Conservation (phyloP, 2,888 invertebrate species). For the Eucriotettix oculatus region DNA sequence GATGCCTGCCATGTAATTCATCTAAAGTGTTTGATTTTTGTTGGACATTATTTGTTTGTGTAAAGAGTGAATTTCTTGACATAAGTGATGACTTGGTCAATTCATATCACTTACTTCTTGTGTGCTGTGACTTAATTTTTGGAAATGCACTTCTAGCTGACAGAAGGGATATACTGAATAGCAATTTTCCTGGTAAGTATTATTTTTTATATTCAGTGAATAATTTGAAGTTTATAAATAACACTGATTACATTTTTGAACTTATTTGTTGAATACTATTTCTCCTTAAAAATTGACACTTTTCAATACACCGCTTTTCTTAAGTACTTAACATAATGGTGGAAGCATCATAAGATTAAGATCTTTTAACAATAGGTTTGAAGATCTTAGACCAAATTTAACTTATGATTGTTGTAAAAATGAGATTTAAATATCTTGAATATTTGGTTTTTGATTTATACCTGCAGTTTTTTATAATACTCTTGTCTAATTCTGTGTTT, state of each 20-base stretch:
- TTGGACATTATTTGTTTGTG: conserved; percentile 84
- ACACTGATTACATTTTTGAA: no score
- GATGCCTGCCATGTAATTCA: conserved; percentile 59
- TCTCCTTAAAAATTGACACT: no score
- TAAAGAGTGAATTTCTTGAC: conserved; percentile 70
- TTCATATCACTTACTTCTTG: conserved; percentile 79
- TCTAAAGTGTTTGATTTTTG: conserved; percentile 80
- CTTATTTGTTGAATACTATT: no score
- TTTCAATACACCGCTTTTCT: no score
- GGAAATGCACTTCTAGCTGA: conserved; percentile 67
- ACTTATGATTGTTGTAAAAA: background rate
- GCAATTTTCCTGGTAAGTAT: conserved; percentile 52
- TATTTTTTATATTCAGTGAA: no score
- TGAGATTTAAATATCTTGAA: no score
- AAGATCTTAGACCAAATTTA: no score
- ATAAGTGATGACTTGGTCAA: conserved; percentile 87
- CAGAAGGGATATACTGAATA: conserved; percentile 72
- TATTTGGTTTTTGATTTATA: no score
- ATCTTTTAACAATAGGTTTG: no score
- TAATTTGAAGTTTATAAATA: no score
- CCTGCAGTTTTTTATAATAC: background rate
- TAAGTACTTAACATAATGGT: no score
- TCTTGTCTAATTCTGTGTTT: conserved; percentile 1
- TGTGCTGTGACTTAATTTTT: conserved; percentile 82
- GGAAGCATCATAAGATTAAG: no score